Conservation (phyloP, 2,888 invertebrate genomes). For the Neria commutata region DNA sequence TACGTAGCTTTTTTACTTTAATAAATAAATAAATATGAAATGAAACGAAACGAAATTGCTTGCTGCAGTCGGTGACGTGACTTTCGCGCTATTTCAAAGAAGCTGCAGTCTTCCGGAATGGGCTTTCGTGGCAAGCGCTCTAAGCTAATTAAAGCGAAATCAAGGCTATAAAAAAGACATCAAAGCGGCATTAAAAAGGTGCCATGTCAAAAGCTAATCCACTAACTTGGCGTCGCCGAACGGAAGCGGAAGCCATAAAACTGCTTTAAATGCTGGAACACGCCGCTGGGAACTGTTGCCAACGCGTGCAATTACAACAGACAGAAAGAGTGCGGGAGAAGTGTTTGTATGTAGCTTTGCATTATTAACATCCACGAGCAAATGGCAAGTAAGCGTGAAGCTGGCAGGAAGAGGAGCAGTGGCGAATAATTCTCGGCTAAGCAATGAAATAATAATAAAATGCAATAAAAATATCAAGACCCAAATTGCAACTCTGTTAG, state of each 20-base stretch:
- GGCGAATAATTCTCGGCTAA: too few species aligned
- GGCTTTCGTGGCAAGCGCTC: too few species aligned
- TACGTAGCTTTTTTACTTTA: too few species aligned
- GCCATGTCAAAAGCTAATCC: background rate
- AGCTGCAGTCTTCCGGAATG: too few species aligned
- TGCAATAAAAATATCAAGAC: constrained; percentile 8
- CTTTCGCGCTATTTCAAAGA: too few species aligned
- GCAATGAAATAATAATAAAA: background rate
- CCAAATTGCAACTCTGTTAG: too few species aligned
- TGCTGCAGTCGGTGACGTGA: too few species aligned
- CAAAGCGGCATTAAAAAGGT: constrained; percentile 1
- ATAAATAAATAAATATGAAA: too few species aligned
- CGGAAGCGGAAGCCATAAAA: too few species aligned
- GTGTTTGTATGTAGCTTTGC: background rate
- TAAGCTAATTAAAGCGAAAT: constrained; percentile 16
- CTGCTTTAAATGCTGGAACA: background rate
- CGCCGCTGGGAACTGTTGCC: constrained; percentile 1
- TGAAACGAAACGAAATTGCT: too few species aligned
- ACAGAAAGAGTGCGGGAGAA: background rate
- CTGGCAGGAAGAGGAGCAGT: too few species aligned
- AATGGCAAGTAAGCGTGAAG: background rate
- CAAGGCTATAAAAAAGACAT: constrained; percentile 13
- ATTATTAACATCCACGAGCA: background rate
- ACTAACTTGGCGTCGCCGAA: background rate
- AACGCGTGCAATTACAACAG: background rate